Percentiles rank a stretch among this genome's conserved stretches.
These are phyloP conservation scores for Lordiphosa clarofinis DNA, from an alignment of 1,140 invertebrate species.

Conservation along the genomic window DNA sequence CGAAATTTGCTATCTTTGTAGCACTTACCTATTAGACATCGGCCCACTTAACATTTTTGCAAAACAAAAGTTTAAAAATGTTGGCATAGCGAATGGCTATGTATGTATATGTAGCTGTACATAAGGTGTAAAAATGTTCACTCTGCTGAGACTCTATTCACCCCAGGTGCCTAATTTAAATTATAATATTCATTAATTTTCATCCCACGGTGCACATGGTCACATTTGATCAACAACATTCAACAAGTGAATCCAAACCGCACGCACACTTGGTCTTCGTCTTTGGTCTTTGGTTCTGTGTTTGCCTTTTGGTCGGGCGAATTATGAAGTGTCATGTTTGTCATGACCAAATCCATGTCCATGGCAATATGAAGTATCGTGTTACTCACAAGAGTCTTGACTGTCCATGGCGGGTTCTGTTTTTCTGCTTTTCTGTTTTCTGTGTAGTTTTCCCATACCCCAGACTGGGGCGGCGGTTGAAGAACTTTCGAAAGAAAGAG, in stretches of 20 bases:
- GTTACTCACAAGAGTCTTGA: conserved; percentile 35
- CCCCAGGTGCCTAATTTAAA: no score
- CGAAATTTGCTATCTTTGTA: no score
- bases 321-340: conserved; percentile 58
- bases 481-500: conserved; percentile 62
- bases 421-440: background rate
- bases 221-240: conserved; percentile 10
- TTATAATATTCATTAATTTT: no score
- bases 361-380: conserved; percentile 50
- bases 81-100: no score
- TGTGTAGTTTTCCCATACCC: conserved; percentile 39
- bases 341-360: conserved; percentile 54
- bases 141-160: no score
- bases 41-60: no score
- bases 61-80: no score
- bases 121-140: no score
- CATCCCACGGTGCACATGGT: background rate
- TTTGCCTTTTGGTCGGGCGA: conserved; percentile 41
- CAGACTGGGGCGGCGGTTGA: conserved; percentile 8
- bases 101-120: no score
- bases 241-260: conserved; percentile 15
- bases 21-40: no score
- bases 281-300: conserved; percentile 23
- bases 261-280: conserved; percentile 24
- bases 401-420: conserved; percentile 22